These are phyloP conservation scores for Wiebesia pumilae DNA, from an alignment of 1,140 invertebrate genomes.

Conservation along the genomic window DNA sequence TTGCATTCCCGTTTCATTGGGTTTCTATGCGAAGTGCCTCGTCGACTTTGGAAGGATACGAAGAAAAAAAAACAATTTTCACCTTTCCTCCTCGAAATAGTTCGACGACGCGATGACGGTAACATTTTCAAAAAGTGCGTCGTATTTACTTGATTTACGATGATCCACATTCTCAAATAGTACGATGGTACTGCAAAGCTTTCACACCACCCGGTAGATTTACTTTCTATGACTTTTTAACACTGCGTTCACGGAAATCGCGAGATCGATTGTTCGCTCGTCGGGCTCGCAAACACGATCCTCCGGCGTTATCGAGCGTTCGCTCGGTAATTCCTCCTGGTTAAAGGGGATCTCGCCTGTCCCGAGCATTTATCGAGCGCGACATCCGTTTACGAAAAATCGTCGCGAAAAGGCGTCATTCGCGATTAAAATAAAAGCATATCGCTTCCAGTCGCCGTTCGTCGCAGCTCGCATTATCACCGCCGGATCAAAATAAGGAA, in stretches of 20 bases:
- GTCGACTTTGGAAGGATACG: too few relatives aligned
- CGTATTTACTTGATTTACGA: not conserved
- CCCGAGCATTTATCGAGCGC: not conserved
- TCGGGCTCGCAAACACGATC: not conserved
- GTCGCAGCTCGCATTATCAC: not conserved
- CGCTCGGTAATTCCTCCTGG: too few relatives aligned
- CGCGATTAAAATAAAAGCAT: not conserved
- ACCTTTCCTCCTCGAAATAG: not conserved
- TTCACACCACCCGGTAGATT: not conserved
- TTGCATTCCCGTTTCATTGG: too few relatives aligned
- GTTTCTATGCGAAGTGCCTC: too few relatives aligned
- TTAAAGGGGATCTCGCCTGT: not conserved
- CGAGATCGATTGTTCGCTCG: not conserved
- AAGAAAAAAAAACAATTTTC: too few relatives aligned
- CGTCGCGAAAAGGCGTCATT: not conserved
- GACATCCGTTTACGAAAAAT: not conserved
- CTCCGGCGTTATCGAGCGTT: too few relatives aligned
- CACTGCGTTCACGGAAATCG: not conserved
- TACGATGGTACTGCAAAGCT: not conserved
- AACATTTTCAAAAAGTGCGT: not conserved
- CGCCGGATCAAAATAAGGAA: not conserved
- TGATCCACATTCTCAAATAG: not conserved
- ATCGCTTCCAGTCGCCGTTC: too few relatives aligned
- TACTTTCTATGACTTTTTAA: not conserved
- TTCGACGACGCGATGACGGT: not conserved